Evolutionary conservation across 2,888 invertebrate species (phyloP).

Genomic region (Apantesis nais): DNA sequence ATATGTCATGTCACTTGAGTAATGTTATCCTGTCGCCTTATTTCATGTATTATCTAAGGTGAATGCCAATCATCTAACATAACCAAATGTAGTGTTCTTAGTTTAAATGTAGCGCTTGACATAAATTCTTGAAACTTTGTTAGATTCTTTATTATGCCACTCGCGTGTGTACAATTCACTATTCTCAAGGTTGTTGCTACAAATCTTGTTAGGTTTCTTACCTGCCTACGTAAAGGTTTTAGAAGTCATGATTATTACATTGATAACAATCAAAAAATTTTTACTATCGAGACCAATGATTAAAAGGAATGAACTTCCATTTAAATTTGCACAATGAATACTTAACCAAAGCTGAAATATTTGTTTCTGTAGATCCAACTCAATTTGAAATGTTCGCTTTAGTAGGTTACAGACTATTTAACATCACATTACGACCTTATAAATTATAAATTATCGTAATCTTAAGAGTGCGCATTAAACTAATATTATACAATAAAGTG

Average conservation of each 20-base stretch:
- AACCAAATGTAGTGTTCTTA: neutral
- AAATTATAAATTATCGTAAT: no score
- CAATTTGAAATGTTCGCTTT: no score
- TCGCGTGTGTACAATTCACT: neutral
- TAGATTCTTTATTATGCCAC: neutral
- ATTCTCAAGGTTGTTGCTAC: neutral
- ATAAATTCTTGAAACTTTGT: neutral
- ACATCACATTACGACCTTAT: no score
- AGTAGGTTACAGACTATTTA: no score
- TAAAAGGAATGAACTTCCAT: neutral
- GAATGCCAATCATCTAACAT: neutral
- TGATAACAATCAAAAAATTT: neutral
- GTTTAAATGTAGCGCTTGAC: neutral
- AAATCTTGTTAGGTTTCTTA: slow-evolving; percentile 1
- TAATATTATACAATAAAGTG: no score
- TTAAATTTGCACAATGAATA: no score
- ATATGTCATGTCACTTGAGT: neutral
- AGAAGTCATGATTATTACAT: neutral
- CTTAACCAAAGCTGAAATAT: no score
- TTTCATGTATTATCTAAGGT: no score
- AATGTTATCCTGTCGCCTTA: neutral
- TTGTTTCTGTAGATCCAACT: no score
- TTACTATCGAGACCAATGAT: neutral
- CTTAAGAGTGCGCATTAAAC: no score
- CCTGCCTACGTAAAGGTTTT: neutral